These are phyloP conservation scores for Australoheros facetus DNA, from an alignment of 2,797 vertebrate species.

Conservation along the genomic window DNA sequence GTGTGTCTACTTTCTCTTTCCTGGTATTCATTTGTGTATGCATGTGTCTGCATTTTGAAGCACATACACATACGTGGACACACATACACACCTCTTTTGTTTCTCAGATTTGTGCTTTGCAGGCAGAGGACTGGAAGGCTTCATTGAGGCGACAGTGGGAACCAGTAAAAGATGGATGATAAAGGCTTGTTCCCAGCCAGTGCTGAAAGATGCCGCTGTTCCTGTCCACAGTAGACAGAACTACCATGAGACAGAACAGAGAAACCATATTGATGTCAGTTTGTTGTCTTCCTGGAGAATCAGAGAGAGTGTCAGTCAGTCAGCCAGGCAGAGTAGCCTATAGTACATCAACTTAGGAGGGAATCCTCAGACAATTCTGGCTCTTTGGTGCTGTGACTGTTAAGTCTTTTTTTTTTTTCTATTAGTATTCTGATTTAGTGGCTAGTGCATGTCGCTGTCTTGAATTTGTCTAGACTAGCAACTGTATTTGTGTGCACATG, in stretches of 20 bases:
- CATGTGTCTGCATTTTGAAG: conserved; percentile 8
- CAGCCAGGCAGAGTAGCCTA: conserved; percentile 75
- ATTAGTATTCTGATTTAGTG: conserved; percentile 79
- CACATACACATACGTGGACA: not conserved
- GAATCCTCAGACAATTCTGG: conserved; percentile 61
- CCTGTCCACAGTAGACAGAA: conserved; percentile 70
- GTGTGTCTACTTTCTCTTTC: not conserved
- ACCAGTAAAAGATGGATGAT: conserved; percentile 55
- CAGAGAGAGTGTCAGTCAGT: conserved; percentile 77
- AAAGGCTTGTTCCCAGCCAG: conserved; percentile 61
- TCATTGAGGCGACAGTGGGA: conserved; percentile 52
- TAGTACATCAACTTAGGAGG: conserved; percentile 66
- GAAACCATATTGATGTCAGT: conserved; percentile 63
- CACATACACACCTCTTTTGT: conserved; percentile 3
- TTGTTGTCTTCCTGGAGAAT: conserved; percentile 76
- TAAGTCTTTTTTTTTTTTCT: conserved; percentile 46
- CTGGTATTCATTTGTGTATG: not conserved
- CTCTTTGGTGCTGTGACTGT: conserved; percentile 71
- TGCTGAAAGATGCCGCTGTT: conserved; percentile 54
- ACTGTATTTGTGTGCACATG: conserved; percentile 51
- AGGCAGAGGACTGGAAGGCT: conserved; percentile 35
- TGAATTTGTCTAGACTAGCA: conserved; percentile 65
- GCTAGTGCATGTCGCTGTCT: conserved; percentile 73
- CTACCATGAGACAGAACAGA: conserved; percentile 71
- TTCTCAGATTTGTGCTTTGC: conserved; percentile 19